These are phyloP conservation scores for Coenobita brevimanus DNA, from an alignment of 1,140 invertebrate species.

Conservation along the genomic window DNA sequence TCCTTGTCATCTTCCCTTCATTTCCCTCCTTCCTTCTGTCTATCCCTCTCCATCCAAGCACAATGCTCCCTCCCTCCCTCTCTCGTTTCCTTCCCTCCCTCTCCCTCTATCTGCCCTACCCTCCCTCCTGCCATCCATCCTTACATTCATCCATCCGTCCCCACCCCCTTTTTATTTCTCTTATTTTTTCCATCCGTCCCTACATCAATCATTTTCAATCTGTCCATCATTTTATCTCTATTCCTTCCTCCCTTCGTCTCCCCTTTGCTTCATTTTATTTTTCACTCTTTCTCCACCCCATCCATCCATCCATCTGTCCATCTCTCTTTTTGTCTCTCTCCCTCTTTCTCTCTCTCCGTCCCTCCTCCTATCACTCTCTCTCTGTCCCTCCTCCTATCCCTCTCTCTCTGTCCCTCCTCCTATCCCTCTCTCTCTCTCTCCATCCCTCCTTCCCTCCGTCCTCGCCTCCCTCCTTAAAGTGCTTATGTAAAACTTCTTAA, in stretches of 20 bases:
- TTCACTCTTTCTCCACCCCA: too few relatives aligned
- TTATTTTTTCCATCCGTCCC: too few relatives aligned
- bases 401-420: too few relatives aligned
- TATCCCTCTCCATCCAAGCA: background rate
- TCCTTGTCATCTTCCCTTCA: too few relatives aligned
- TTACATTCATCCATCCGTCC: background rate
- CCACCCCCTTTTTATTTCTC: background rate
- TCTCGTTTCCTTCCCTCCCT: background rate
- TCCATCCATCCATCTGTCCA: too few relatives aligned
- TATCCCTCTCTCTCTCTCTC: too few relatives aligned
- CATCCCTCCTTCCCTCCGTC: too few relatives aligned
- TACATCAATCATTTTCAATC: background rate
- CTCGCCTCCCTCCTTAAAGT: conserved; percentile 25
- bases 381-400: too few relatives aligned
- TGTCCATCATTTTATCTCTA: background rate
- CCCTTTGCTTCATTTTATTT: background rate
- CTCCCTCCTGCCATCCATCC: background rate
- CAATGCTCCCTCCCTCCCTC: background rate
- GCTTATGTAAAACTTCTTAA: conserved; percentile 43
- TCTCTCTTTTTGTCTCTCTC: too few relatives aligned
- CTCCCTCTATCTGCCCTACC: background rate
- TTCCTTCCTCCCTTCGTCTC: background rate
- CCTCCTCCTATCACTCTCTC: too few relatives aligned
- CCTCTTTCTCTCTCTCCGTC: too few relatives aligned
- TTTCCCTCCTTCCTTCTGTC: background rate